Base-by-base conservation (phyloP, 2,888 invertebrate species). In the Cryptus viduatorius region DNA sequence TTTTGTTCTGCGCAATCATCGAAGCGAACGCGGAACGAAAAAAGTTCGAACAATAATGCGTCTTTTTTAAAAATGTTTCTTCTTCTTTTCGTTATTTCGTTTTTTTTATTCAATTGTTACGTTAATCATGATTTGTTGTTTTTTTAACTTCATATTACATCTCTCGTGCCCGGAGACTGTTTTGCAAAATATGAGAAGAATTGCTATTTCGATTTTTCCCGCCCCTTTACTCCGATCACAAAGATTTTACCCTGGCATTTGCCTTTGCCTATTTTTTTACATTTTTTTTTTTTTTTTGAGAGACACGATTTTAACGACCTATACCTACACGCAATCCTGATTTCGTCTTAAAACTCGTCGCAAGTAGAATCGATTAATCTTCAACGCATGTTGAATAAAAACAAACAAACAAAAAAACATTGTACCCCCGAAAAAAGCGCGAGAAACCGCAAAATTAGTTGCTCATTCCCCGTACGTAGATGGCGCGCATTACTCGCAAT, bases 131-230 rank as follows among this genome's bases (percentile, higher is more conserved):
- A 24, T 46, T 64, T 71, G 76, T 67, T 73, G 50, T 76, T 79
- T 76, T 79, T 59, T 61, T 73, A 64, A 44, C 44, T 42, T 42
- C 37, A 65, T 61, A 42, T 76, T 61, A 56, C 73, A 83, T 77
- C 24, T 83, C 75, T 80, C 65, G 61, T 72, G 76, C 73, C 86
- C 78, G 77, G 72, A 84, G 87, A 87, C 89, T 88, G 90, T 88
- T 90, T 88, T 86, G 89, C 87, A 88, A 90, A 90, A 90, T 89
- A 89, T 82, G 87, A 89, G 87, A 88, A 86, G 79, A 80, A 16
- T 59, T 73, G 53, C 46, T 24, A 50, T 75, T 19, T 68, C 68
- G 69, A 82, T 82, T 64, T 19, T 12, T 61, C 59, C 29, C n/a
- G n/a, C n/a, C n/a, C n/a, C n/a, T n/a, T n/a, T n/a, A n/a, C n/a